Conservation (phyloP, 2,888 invertebrate species). For the Melanophora roralis region DNA sequence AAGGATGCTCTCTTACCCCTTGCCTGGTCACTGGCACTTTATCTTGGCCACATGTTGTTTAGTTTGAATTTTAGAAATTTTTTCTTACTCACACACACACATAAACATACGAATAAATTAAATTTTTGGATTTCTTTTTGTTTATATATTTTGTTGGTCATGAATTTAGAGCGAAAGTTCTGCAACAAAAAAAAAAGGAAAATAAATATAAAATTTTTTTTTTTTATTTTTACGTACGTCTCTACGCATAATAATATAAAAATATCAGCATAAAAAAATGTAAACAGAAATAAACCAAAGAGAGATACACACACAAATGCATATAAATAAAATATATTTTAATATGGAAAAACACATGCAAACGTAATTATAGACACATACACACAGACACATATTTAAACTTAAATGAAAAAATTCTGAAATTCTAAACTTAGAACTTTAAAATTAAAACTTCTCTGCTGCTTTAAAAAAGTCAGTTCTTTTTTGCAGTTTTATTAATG, state of each 20-base stretch:
- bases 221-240: slow-evolving; percentile 38
- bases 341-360: not conserved
- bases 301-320: not conserved
- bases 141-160: slow-evolving; percentile 43
- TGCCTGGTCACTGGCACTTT: slow-evolving; percentile 13
- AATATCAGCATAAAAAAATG: slow-evolving; percentile 56
- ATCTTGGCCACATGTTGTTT: slow-evolving; percentile 54
- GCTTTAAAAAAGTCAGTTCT: too few relatives aligned
- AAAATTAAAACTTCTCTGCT: too few relatives aligned
- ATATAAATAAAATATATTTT: not conserved
- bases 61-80: too few relatives aligned
- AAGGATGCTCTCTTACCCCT: not conserved
- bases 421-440: too few relatives aligned
- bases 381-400: not conserved
- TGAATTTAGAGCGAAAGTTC: slow-evolving; percentile 59
- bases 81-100: too few relatives aligned
- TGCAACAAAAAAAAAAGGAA: slow-evolving; percentile 36
- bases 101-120: too few relatives aligned
- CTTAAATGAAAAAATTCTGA: too few relatives aligned
- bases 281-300: slow-evolving; percentile 46
- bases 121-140: too few relatives aligned
- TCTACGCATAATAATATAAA: slow-evolving; percentile 63
- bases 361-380: not conserved
- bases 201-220: too few relatives aligned
- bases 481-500: too few relatives aligned